These are phyloP conservation scores for Cataglyphis cursor DNA, from an alignment of 2,888 invertebrate genomes.

Conservation along the genomic window DNA sequence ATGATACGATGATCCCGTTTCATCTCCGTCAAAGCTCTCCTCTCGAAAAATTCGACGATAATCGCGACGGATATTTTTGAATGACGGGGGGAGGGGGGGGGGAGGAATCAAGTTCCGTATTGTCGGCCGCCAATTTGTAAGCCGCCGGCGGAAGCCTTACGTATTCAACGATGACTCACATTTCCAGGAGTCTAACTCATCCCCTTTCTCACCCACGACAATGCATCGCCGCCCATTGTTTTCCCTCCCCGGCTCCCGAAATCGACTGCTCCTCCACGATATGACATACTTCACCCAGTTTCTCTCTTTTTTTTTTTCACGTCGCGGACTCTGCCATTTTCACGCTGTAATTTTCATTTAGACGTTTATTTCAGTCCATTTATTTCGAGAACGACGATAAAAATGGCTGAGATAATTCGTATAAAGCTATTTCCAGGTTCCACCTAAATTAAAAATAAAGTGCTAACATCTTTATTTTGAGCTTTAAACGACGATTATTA, in stretches of 20 bases:
- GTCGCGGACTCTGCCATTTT: conserved; percentile 38
- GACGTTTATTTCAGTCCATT: conserved; percentile 60
- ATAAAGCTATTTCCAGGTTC: not conserved
- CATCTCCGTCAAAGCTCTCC: conserved; percentile 35
- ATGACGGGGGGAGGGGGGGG: conserved; percentile 19
- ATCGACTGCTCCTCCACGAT: conserved; percentile 58
- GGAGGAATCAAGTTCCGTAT: conserved; percentile 74
- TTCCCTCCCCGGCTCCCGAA: conserved; percentile 56
- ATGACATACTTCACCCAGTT: conserved; percentile 48
- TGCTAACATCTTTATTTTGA: not conserved
- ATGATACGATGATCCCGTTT: not conserved
- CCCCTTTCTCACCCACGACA: conserved; percentile 66
- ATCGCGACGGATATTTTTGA: conserved; percentile 61
- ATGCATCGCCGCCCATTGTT: conserved; percentile 64
- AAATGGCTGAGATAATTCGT: not conserved
- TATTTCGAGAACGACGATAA: not conserved
- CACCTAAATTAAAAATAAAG: not conserved
- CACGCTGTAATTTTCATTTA: conserved; percentile 71
- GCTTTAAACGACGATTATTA: not conserved
- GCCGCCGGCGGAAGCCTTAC: conserved; percentile 81
- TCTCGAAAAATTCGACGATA: conserved; percentile 69
- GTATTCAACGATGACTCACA: conserved; percentile 76
- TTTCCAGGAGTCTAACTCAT: conserved; percentile 68
- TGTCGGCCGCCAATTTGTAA: conserved; percentile 78
- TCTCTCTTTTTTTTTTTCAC: conserved; percentile 10